Percentiles rank a stretch among this genome's conserved stretches.
These are phyloP conservation scores for Neocloeon triangulifer DNA, from an alignment of 1,140 invertebrate species.

Conservation along the genomic window DNA sequence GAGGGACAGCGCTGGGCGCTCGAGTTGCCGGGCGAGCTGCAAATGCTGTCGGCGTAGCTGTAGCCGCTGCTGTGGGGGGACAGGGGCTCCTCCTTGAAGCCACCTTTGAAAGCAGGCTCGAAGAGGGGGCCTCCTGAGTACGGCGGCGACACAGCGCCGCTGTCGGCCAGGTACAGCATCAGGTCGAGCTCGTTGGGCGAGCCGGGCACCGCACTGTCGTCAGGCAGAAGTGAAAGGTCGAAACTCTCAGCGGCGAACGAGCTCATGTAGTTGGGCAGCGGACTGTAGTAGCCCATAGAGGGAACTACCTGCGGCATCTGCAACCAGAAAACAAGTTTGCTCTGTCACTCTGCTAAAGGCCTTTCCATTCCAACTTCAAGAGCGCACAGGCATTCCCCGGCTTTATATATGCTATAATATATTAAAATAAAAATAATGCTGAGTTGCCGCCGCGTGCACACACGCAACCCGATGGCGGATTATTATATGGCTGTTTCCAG, in stretches of 20 bases:
- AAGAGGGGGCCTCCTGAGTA: neutral
- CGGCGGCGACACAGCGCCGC: neutral
- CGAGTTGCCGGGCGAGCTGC: neutral
- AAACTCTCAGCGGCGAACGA: conserved; percentile 38
- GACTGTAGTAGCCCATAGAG: conserved; percentile 35
- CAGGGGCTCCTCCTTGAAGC: conserved; percentile 11
- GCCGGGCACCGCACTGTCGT: conserved; percentile 23
- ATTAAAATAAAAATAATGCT: no score
- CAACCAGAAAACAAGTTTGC: no score
- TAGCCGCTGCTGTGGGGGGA: neutral
- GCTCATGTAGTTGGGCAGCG: conserved; percentile 34
- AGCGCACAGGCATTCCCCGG: no score
- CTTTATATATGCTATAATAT: no score
- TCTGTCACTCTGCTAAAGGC: no score
- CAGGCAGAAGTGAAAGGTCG: conserved; percentile 48
- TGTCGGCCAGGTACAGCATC: conserved; percentile 9
- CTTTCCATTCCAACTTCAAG: no score
- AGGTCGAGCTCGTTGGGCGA: conserved; percentile 30
- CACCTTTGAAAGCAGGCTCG: no score
- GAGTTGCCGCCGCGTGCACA: no score
- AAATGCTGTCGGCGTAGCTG: no score
- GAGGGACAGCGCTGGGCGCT: neutral
- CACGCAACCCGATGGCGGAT: no score
- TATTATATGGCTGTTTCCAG: no score
- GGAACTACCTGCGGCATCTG: conserved; percentile 53